phyloP scores from a whole-genome alignment of 2,113 vertebrate species.

The Progne subis region DNA sequence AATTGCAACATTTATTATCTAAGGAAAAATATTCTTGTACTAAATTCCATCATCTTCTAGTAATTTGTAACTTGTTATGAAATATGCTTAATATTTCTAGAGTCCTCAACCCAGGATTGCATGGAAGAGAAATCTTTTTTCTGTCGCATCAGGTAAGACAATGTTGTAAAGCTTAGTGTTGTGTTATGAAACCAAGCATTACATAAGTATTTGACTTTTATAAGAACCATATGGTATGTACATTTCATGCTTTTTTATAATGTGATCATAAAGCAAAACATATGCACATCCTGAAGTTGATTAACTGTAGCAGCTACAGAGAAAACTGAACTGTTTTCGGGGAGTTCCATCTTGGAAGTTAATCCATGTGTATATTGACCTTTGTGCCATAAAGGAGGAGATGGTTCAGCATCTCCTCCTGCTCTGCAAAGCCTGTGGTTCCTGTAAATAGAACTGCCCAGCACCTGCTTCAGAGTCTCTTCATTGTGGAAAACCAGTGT shows the following conservation, averaged over 20 bases:
- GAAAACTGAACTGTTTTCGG: background rate
- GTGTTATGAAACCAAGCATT: background rate
- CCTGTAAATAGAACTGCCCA: background rate
- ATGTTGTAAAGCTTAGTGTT: background rate
- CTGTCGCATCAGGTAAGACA: slow-evolving; percentile 90
- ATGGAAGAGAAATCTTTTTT: slow-evolving; percentile 96
- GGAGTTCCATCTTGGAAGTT: background rate
- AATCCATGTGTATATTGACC: background rate
- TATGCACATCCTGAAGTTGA: background rate
- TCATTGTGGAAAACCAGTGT: background rate
- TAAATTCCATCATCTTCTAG: background rate
- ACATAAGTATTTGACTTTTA: background rate
- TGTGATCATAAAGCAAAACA: background rate
- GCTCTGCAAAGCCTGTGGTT: background rate
- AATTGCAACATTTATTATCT: background rate
- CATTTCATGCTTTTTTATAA: background rate
- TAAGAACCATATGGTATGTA: background rate
- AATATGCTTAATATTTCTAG: slow-evolving; percentile 69
- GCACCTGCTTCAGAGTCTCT: background rate
- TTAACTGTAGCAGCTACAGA: background rate
- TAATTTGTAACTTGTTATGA: background rate
- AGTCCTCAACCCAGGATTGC: slow-evolving; percentile 85
- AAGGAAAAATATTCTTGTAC: background rate
- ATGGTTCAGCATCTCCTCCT: background rate
- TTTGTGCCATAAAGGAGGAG: background rate